Evolutionary conservation across 2,888 invertebrate genomes (phyloP).

Genomic region (Euphydryas editha): DNA sequence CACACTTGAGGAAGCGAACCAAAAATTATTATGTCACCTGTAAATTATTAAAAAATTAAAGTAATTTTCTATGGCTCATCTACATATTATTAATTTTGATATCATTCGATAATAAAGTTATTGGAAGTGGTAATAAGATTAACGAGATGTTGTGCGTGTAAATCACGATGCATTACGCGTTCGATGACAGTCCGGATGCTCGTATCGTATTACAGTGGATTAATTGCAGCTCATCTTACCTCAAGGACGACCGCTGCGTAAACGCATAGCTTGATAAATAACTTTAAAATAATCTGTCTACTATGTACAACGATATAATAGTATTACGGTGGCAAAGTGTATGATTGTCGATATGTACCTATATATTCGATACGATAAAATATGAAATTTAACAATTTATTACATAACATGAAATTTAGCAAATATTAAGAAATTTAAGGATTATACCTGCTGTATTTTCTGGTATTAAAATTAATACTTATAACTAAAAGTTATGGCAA

Average conservation of each 20-base stretch:
- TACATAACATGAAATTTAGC: not conserved
- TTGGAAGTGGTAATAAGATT: conserved; percentile 83
- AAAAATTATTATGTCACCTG: conserved; percentile 76
- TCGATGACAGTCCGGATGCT: conserved; percentile 71
- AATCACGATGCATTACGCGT: conserved; percentile 82
- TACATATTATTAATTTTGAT: conserved; percentile 37
- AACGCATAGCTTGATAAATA: conserved; percentile 40
- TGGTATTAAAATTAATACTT: conserved; percentile 30
- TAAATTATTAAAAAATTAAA: conserved; percentile 68
- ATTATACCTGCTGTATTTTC: conserved; percentile 5
- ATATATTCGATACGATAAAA: no score
- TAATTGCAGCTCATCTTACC: conserved; percentile 68
- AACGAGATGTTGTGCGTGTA: conserved; percentile 77
- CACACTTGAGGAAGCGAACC: conserved; percentile 67
- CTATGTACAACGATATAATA: not conserved
- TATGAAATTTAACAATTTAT: not conserved
- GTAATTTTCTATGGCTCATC: conserved; percentile 65
- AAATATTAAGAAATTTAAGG: conserved; percentile 2
- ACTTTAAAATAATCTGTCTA: not conserved
- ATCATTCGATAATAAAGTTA: conserved; percentile 76
- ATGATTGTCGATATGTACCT: no score
- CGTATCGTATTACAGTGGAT: conserved; percentile 80
- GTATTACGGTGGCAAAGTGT: not conserved
- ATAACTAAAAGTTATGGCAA: conserved; percentile 22
- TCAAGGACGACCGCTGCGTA: conserved; percentile 49